Conservation (phyloP, 2,113 vertebrate species). For the Natator depressus region DNA sequence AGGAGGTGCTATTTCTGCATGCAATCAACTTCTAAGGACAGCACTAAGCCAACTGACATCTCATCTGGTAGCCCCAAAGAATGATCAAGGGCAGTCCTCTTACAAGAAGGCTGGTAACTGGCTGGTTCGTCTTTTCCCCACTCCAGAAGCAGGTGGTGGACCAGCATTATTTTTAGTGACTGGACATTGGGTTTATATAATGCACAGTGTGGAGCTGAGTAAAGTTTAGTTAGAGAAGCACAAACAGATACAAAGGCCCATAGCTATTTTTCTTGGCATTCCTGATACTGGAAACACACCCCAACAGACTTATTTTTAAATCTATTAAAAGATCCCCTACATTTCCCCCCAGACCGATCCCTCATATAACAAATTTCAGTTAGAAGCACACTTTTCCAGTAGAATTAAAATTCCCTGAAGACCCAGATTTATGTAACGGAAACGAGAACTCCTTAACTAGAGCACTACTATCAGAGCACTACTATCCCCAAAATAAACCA, state of each 20-base stretch:
- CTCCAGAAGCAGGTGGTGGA: fast-evolving
- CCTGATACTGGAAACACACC: background rate
- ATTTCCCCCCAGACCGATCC: background rate
- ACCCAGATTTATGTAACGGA: background rate
- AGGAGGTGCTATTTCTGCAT: background rate
- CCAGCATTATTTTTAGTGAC: background rate
- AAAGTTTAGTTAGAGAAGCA: background rate
- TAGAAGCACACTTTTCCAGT: background rate
- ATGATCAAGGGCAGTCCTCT: fast-evolving
- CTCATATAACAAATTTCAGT: background rate
- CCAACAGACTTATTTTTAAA: background rate
- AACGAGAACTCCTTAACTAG: background rate
- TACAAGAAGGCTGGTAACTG: fast-evolving
- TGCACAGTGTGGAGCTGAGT: fast-evolving
- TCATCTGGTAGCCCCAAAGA: fast-evolving
- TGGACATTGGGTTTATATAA: background rate
- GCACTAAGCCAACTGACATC: background rate
- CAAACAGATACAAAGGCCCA: background rate
- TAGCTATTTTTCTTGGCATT: background rate
- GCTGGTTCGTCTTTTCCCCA: fast-evolving
- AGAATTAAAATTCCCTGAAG: background rate
- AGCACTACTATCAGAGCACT: background rate
- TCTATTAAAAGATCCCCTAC: background rate
- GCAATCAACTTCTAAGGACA: background rate
- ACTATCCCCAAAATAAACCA: background rate